Percentiles rank a stretch among this genome's conserved stretches.
These are phyloP conservation scores for Arctocebus calabarensis DNA, from an alignment of 2,797 vertebrate species.

Conservation along the genomic window DNA sequence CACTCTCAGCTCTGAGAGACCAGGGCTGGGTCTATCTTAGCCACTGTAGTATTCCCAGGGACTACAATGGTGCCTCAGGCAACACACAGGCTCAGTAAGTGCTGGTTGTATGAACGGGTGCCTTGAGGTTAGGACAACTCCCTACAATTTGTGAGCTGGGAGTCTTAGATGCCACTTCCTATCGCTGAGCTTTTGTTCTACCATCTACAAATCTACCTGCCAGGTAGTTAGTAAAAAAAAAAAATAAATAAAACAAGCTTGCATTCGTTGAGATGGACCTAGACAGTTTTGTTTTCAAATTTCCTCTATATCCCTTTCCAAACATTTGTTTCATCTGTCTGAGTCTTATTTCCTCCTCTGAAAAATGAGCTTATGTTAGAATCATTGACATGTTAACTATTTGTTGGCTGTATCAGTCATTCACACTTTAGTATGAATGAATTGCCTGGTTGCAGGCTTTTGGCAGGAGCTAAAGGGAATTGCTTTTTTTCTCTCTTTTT, in stretches of 20 bases:
- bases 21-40: not conserved
- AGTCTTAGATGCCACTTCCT: not conserved
- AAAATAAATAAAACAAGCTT: not conserved
- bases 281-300: not conserved
- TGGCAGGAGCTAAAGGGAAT: not conserved
- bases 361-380: not conserved
- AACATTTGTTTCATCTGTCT: not conserved
- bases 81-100: not conserved
- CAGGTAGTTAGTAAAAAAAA: not conserved
- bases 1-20: not conserved
- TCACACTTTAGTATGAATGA: constrained; percentile 20
- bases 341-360: not conserved
- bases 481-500: not conserved
- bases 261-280: not conserved
- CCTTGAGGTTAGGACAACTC: not conserved
- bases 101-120: too few relatives aligned
- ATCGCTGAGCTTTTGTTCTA: not conserved
- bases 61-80: not conserved
- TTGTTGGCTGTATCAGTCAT: not conserved
- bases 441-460: not conserved
- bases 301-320: not conserved
- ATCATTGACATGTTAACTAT: not conserved
- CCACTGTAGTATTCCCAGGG: not conserved
- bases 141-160: too few relatives aligned
- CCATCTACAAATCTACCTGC: not conserved